phyloP scores from a whole-genome alignment of 1,140 invertebrate genomes.

The Drosophila simulans region DNA sequence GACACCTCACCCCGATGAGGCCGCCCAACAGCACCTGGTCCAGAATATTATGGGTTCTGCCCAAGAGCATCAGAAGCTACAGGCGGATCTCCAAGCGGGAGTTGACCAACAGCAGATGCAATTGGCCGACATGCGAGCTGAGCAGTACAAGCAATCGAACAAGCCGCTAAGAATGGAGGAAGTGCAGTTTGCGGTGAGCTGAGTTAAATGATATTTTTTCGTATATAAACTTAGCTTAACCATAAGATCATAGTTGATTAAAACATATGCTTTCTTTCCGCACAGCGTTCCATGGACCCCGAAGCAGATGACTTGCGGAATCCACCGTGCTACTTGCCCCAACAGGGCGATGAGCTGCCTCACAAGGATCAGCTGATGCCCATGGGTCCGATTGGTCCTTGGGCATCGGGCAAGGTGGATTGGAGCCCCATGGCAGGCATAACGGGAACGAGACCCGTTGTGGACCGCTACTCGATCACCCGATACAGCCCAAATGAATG shows the following conservation, averaged over 20 bases:
- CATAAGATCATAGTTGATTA: too few species aligned
- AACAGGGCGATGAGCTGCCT: constrained; percentile 85
- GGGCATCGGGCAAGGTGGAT: constrained; percentile 89
- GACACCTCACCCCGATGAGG: constrained; percentile 37
- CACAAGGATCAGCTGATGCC: constrained; percentile 76
- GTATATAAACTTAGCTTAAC: background rate
- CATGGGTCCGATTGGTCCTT: constrained; percentile 86
- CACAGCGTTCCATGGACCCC: constrained; percentile 57
- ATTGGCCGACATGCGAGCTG: constrained; percentile 43
- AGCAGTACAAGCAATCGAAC: constrained; percentile 41
- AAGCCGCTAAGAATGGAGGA: constrained; percentile 31
- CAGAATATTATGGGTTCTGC: constrained; percentile 25
- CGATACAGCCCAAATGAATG: constrained; percentile 89
- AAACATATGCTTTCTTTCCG: background rate
- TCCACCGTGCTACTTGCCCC: constrained; percentile 86
- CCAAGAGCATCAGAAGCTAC: constrained; percentile 40
- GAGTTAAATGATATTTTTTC: background rate
- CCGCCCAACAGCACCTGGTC: constrained; percentile 37
- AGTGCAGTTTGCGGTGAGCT: constrained; percentile 54
- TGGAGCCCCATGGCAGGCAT: constrained; percentile 88
- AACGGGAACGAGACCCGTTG: constrained; percentile 89
- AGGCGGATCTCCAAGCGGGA: constrained; percentile 38
- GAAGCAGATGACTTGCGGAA: constrained; percentile 71
- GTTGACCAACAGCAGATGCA: constrained; percentile 62
- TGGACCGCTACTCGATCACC: constrained; percentile 90